Evolutionary conservation across 2,888 invertebrate genomes (phyloP).

Genomic region (Drosophila paramelanica): DNA sequence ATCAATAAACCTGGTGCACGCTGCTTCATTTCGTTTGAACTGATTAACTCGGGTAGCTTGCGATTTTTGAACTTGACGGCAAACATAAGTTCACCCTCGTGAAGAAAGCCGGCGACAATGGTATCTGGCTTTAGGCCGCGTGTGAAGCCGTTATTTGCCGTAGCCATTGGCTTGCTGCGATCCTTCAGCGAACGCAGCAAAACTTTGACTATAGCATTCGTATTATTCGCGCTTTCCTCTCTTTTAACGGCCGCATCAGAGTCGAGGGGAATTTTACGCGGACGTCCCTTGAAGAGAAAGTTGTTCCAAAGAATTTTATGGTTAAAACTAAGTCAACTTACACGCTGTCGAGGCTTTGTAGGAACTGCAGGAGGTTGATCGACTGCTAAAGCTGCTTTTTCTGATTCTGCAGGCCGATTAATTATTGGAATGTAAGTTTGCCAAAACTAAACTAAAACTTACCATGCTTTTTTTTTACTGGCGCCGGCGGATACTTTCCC

Average conservation of each 20-base stretch:
- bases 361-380: not conserved
- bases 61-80: conserved; percentile 25
- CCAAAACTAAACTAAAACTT: not conserved
- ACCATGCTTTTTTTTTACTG: not conserved
- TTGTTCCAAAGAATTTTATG: no score
- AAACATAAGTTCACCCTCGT: not conserved
- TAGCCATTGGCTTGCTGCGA: not conserved
- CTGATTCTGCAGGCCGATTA: not conserved
- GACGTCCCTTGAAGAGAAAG: conserved; percentile 2
- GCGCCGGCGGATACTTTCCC: not conserved
- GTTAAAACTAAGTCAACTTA: not conserved
- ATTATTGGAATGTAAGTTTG: not conserved
- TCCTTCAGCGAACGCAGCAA: conserved; percentile 2
- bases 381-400: not conserved
- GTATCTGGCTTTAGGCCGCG: conserved; percentile 19
- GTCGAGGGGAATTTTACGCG: not conserved
- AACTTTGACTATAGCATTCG: not conserved
- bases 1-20: conserved; percentile 12
- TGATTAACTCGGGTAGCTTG: conserved; percentile 26
- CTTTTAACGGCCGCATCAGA: not conserved
- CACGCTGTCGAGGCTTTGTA: conserved; percentile 1
- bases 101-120: not conserved
- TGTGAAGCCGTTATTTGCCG: conserved; percentile 19
- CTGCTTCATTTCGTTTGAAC: not conserved
- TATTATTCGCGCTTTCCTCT: not conserved